These are phyloP conservation scores for Cephus cinctus DNA, from an alignment of 1,140 invertebrate species.

Conservation along the genomic window DNA sequence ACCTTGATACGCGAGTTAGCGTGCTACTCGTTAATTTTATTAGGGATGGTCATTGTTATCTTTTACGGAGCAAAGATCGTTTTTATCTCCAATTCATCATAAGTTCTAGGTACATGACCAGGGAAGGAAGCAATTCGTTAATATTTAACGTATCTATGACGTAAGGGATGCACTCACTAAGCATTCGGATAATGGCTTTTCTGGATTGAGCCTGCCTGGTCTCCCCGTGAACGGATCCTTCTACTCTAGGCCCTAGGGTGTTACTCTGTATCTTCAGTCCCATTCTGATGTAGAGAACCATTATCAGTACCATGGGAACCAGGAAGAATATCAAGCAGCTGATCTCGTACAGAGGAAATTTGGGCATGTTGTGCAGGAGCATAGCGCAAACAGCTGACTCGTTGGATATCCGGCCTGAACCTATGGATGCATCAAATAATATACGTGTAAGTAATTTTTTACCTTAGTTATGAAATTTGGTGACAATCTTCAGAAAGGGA, in stretches of 20 bases:
- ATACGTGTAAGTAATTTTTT: constrained; percentile 69
- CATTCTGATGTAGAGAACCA: constrained; percentile 74
- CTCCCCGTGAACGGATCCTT: constrained; percentile 67
- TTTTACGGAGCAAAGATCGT: too few relatives aligned
- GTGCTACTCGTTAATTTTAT: too few relatives aligned
- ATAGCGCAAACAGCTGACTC: constrained; percentile 78
- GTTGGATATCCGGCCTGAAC: constrained; percentile 52
- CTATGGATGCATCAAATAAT: constrained; percentile 69
- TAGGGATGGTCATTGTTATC: too few relatives aligned
- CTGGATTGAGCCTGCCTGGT: constrained; percentile 65
- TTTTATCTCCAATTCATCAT: too few relatives aligned
- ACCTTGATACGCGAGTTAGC: too few relatives aligned
- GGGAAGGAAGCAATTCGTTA: too few relatives aligned
- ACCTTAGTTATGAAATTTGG: too few relatives aligned
- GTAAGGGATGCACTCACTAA: too few relatives aligned
- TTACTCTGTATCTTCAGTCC: constrained; percentile 65
- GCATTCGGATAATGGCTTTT: constrained; percentile 76
- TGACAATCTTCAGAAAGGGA: too few relatives aligned
- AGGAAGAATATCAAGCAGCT: constrained; percentile 80
- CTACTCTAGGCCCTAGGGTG: constrained; percentile 51
- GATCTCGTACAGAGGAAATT: constrained; percentile 72
- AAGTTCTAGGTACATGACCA: too few relatives aligned
- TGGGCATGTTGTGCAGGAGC: constrained; percentile 60
- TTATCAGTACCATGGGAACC: constrained; percentile 74
- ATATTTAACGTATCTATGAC: too few relatives aligned